phyloP scores from a whole-genome alignment of 2,113 vertebrate species.

The Tor tambroides region DNA sequence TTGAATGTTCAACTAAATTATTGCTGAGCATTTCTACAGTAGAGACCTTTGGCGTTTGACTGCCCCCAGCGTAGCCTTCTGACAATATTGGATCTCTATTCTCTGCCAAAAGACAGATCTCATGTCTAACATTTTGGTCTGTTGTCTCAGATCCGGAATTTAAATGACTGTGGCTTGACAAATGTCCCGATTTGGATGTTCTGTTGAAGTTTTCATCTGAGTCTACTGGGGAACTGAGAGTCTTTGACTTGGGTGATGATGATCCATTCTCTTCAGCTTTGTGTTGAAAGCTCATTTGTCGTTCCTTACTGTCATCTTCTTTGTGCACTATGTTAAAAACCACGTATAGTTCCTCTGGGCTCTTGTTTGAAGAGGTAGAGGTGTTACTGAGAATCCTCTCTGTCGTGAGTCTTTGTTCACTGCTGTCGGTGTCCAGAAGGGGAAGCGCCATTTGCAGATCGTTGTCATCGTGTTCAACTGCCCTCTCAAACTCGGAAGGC shows the following conservation, averaged over 20 bases:
- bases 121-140: constrained; percentile 34
- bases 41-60: constrained; percentile 53
- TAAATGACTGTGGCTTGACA: neutral
- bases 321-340: constrained; percentile 76
- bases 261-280: constrained; percentile 38
- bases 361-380: neutral
- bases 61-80: constrained; percentile 47
- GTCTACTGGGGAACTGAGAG: constrained; percentile 42
- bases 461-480: constrained; percentile 54
- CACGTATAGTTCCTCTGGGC: constrained; percentile 70
- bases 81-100: constrained; percentile 64
- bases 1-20: constrained; percentile 34
- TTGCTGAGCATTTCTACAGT: constrained; percentile 46
- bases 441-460: constrained; percentile 76
- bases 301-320: constrained; percentile 50
- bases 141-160: neutral
- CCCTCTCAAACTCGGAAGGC: constrained; percentile 54
- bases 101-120: constrained; percentile 26
- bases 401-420: constrained; percentile 51
- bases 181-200: neutral
- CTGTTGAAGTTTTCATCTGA: constrained; percentile 17
- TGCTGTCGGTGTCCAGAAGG: constrained; percentile 63
- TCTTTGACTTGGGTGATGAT: constrained; percentile 48
- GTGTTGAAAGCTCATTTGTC: constrained; percentile 20
- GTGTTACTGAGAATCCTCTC: constrained; percentile 21